phyloP scores from a whole-genome alignment of 37 sponge, comb jelly and placozoan genomes.

The Haliclona indistincta region DNA sequence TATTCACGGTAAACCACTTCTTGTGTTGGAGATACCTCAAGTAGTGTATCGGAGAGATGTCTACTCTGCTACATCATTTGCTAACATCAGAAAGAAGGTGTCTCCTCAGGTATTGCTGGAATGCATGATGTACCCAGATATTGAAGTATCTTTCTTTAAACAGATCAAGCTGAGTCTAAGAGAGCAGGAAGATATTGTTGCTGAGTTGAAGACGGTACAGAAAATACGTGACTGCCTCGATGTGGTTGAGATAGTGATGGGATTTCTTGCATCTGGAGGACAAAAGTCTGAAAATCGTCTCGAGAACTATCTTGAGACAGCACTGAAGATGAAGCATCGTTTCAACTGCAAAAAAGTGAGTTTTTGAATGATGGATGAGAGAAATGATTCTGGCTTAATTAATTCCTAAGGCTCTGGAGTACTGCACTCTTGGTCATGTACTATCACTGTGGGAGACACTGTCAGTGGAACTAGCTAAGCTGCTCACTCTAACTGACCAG shows the following conservation, averaged over 20 bases:
- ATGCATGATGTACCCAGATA: no score
- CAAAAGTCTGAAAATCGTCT: slow-evolving; percentile 16
- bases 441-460: slow-evolving; percentile 45
- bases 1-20: slow-evolving; percentile 69
- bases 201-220: slow-evolving; percentile 4
- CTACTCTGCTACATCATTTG: slow-evolving; percentile 48
- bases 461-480: slow-evolving; percentile 32
- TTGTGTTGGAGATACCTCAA: slow-evolving; percentile 58
- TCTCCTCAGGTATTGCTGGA: background rate
- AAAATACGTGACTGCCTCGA: slow-evolving; percentile 35
- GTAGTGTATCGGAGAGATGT: slow-evolving; percentile 59
- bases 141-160: background rate
- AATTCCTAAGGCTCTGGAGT: slow-evolving; percentile 11
- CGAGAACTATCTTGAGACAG: slow-evolving; percentile 24
- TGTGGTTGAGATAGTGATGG: slow-evolving; percentile 49
- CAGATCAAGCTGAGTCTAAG: slow-evolving; percentile 23
- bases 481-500: background rate
- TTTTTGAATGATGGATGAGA: background rate
- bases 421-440: slow-evolving; percentile 32
- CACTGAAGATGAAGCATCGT: slow-evolving; percentile 9
- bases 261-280: slow-evolving; percentile 56
- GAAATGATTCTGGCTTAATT: background rate
- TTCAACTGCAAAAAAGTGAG: slow-evolving; percentile 14
- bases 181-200: slow-evolving; percentile 15
- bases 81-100: slow-evolving; percentile 59